Evolutionary conservation across 1,140 invertebrate genomes (phyloP).

Genomic region (Papilio helenus): DNA sequence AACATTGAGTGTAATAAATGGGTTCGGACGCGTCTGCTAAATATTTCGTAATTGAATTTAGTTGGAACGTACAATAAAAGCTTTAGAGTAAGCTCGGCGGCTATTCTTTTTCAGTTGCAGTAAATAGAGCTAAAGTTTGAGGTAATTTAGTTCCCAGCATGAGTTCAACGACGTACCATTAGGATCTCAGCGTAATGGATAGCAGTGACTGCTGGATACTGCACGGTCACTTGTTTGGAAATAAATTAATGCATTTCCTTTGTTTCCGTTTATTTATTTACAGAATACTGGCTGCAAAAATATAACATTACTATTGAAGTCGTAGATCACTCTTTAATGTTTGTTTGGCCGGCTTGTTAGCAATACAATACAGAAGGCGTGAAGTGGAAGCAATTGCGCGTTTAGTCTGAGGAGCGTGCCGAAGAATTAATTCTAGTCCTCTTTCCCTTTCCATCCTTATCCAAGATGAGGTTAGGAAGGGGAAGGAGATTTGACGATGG

Average conservation of each 20-base stretch:
- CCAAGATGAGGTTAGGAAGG: no score
- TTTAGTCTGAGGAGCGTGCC: no score
- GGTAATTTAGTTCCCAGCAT: slow-evolving; percentile 15
- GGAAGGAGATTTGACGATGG: no score
- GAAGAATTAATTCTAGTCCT: no score
- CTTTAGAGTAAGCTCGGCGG: background rate
- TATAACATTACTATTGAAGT: no score
- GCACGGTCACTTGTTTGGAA: slow-evolving; percentile 13
- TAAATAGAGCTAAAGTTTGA: slow-evolving; percentile 24
- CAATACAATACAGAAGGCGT: no score
- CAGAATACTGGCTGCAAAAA: background rate
- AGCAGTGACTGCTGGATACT: slow-evolving; percentile 1
- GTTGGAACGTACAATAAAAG: slow-evolving; percentile 5
- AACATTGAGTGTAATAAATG: background rate
- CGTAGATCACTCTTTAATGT: no score
- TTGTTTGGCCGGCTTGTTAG: no score
- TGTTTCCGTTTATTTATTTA: background rate
- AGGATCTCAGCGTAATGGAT: slow-evolving; percentile 21
- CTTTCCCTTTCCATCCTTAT: no score
- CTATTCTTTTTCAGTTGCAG: slow-evolving; percentile 18
- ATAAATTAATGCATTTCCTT: slow-evolving; percentile 14
- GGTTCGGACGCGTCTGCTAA: background rate
- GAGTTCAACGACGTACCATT: slow-evolving; percentile 28
- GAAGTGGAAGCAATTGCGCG: no score
- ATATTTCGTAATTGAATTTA: slow-evolving; percentile 27